phyloP scores from a whole-genome alignment of 1,140 invertebrate species.

The Drosophila serrata region DNA sequence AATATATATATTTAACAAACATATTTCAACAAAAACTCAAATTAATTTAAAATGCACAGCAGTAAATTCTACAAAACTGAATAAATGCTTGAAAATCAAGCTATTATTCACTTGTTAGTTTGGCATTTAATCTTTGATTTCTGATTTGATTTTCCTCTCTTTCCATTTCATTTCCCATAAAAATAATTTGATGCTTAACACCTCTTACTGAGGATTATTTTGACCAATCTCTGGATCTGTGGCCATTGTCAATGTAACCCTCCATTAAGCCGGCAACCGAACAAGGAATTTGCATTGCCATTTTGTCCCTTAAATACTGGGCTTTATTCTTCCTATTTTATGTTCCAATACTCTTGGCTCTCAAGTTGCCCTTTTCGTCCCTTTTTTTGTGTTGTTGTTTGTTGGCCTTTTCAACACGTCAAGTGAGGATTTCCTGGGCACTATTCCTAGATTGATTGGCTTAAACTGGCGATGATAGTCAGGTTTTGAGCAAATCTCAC shows the following conservation, averaged over 20 bases:
- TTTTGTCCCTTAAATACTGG: constrained; percentile 26
- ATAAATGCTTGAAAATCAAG: not conserved
- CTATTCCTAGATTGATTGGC: constrained; percentile 29
- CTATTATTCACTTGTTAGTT: constrained; percentile 1
- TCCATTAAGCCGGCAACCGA: constrained; percentile 11
- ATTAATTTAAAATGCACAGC: not conserved
- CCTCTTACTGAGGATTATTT: constrained; percentile 1
- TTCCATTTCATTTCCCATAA: not conserved
- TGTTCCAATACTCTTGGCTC: not conserved
- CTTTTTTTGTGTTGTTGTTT: constrained; percentile 4
- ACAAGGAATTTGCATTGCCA: constrained; percentile 30
- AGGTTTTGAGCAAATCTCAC: constrained; percentile 1
- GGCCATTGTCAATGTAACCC: constrained; percentile 10
- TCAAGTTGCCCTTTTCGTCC: constrained; percentile 5
- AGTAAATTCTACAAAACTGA: not conserved
- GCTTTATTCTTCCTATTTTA: constrained; percentile 22
- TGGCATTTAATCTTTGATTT: not conserved
- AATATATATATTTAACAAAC: no score
- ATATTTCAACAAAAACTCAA: no score
- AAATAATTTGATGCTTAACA: constrained; percentile 23
- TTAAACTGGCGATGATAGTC: constrained; percentile 13
- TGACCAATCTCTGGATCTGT: constrained; percentile 10
- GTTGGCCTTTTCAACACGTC: constrained; percentile 19
- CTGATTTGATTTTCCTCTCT: not conserved
- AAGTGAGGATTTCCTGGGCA: constrained; percentile 18